A percentile compares a stretch with the other conserved stretches of the same genome.
Evolutionary conservation across 2,888 invertebrate species (phyloP).

Genomic region (Amphipoea oculea): DNA sequence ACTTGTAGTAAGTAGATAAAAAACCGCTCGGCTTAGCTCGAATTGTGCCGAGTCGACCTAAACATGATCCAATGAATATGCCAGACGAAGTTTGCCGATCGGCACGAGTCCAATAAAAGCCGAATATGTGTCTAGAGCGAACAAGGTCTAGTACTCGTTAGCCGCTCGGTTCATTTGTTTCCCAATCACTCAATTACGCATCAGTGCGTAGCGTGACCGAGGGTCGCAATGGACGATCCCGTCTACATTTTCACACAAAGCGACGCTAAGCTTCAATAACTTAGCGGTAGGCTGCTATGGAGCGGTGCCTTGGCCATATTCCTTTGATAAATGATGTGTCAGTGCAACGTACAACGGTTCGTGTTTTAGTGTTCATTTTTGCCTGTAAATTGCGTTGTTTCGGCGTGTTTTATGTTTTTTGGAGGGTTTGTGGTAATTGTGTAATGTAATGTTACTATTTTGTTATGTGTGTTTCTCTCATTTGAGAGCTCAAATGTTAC

Average conservation of each 20-base stretch:
- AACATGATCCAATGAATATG: not conserved
- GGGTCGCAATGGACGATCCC: not conserved
- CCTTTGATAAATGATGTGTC: slow-evolving; percentile 59
- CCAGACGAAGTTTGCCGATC: not conserved
- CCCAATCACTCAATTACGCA: not conserved
- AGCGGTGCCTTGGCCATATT: slow-evolving; percentile 15
- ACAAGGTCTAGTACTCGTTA: too few species aligned
- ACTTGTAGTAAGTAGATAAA: not conserved
- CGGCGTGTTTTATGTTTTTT: slow-evolving; percentile 20
- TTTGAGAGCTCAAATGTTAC: not conserved
- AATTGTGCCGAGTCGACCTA: not conserved
- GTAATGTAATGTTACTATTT: not conserved
- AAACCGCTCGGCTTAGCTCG: not conserved
- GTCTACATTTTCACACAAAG: not conserved
- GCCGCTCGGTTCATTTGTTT: not conserved
- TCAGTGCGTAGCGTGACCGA: not conserved
- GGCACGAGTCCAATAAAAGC: not conserved
- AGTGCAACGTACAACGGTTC: slow-evolving; percentile 32
- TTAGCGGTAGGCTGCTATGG: not conserved
- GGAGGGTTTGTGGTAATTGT: not conserved
- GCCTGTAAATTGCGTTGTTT: slow-evolving; percentile 34
- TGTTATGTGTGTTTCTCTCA: not conserved
- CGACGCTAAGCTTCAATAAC: not conserved
- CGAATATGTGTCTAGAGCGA: not conserved
- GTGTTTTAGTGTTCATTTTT: slow-evolving; percentile 46